Conservation (phyloP, 2,888 invertebrate genomes). For the Tribolium freemani region DNA sequence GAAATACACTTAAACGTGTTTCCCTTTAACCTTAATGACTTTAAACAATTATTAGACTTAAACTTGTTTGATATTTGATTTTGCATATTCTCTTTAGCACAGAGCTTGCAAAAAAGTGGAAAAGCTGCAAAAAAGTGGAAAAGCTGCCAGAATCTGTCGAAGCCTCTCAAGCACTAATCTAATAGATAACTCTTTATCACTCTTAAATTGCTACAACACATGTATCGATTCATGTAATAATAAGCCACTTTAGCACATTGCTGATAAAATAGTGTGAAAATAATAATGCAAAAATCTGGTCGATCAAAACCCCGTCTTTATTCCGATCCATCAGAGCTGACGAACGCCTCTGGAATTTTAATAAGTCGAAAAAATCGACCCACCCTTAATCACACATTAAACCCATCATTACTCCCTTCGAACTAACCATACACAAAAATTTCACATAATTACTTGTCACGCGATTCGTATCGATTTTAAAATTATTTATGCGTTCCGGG, state of each 20-base stretch:
- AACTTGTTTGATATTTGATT: too few relatives aligned
- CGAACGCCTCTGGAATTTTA: conserved; percentile 14
- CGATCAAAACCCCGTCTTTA: background rate
- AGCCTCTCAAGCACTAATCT: background rate
- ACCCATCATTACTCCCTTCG: background rate
- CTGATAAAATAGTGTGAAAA: background rate
- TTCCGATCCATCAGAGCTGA: background rate
- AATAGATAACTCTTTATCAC: background rate
- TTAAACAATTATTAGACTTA: too few relatives aligned
- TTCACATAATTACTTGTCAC: conserved; percentile 26
- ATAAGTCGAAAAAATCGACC: conserved; percentile 26
- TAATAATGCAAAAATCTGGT: background rate
- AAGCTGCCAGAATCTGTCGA: background rate
- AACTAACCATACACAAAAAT: conserved; percentile 23
- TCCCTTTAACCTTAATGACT: too few relatives aligned
- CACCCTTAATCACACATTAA: conserved; percentile 26
- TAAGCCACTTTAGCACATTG: background rate
- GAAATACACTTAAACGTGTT: too few relatives aligned
- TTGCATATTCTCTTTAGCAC: too few relatives aligned
- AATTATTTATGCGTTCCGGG: conserved; percentile 2
- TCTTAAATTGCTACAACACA: background rate
- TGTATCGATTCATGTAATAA: background rate
- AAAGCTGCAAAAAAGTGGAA: background rate
- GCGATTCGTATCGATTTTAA: conserved; percentile 24
- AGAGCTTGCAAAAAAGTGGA: background rate